Percentiles rank a stretch among this genome's conserved stretches.
These are phyloP conservation scores for Halotydeus destructor DNA, from an alignment of 1,140 invertebrate species.

Conservation along the genomic window DNA sequence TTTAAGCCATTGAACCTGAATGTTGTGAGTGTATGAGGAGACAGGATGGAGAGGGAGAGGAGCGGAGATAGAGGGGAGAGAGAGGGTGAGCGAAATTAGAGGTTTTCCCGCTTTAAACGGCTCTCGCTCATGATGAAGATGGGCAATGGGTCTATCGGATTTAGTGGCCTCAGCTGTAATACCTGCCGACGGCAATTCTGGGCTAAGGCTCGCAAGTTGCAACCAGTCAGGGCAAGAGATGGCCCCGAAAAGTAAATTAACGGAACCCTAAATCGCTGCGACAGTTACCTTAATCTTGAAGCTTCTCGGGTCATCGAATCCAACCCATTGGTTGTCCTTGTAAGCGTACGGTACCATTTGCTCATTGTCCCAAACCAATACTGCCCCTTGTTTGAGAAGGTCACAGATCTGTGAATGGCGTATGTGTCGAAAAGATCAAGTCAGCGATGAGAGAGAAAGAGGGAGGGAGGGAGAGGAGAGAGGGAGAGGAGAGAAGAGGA, in stretches of 20 bases:
- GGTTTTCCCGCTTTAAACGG: too few species aligned
- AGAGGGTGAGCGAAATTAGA: too few species aligned
- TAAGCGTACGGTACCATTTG: constrained; percentile 66
- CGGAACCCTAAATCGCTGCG: neutral
- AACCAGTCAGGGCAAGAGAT: neutral
- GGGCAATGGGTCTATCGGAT: too few species aligned
- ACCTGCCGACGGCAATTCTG: too few species aligned
- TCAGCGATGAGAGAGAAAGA: neutral
- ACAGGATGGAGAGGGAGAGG: neutral
- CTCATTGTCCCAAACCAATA: constrained; percentile 84
- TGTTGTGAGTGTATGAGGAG: constrained; percentile 4
- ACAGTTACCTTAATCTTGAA: constrained; percentile 62
- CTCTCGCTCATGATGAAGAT: too few species aligned
- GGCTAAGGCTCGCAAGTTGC: too few species aligned
- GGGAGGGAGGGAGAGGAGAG: neutral
- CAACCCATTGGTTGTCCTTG: constrained; percentile 75
- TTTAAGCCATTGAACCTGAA: constrained; percentile 75
- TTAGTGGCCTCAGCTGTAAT: too few species aligned
- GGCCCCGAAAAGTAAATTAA: neutral
- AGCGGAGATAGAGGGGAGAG: too few species aligned
- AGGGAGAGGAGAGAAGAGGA: neutral
- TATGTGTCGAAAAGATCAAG: constrained; percentile 3
- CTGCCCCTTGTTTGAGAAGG: constrained; percentile 54
- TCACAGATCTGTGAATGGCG: constrained; percentile 46
- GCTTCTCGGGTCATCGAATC: constrained; percentile 81